These are phyloP conservation scores for Coendou prehensilis DNA, from an alignment of 2,797 vertebrate species.

Conservation along the genomic window DNA sequence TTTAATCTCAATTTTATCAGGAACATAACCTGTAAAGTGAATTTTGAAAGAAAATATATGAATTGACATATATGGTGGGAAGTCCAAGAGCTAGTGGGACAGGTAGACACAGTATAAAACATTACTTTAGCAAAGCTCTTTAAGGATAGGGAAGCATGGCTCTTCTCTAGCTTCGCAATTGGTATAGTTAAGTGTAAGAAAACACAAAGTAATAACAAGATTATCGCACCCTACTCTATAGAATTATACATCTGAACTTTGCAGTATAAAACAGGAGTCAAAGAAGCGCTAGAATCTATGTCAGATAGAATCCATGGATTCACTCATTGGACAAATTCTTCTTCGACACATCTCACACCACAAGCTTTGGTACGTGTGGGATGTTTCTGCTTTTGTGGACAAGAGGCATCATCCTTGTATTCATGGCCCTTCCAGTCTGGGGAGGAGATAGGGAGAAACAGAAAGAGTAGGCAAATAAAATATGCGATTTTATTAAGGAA, in stretches of 20 bases:
- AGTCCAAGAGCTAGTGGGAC: not conserved
- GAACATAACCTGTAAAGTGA: slow-evolving; percentile 28
- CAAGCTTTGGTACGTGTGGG: not conserved
- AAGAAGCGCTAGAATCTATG: not conserved
- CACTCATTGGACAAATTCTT: not conserved
- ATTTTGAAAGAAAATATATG: slow-evolving; percentile 51
- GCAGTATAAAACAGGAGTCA: not conserved
- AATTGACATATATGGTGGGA: not conserved
- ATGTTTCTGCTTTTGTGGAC: not conserved
- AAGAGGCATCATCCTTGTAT: not conserved
- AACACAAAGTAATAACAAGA: slow-evolving; percentile 8
- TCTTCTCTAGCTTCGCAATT: not conserved
- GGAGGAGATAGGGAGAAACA: not conserved
- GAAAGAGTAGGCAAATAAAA: slow-evolving; percentile 5
- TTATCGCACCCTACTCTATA: not conserved
- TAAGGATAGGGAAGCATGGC: not conserved
- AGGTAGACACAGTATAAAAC: not conserved
- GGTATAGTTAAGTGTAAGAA: not conserved
- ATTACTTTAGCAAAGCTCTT: slow-evolving; percentile 9
- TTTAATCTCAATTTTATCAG: not conserved
- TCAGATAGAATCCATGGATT: not conserved
- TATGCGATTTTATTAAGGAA: not conserved
- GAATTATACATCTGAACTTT: slow-evolving; percentile 19
- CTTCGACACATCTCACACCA: not conserved
- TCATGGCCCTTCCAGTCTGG: not conserved